Conservation (phyloP, 1,140 invertebrate genomes). For the Heliconius nattereri region DNA sequence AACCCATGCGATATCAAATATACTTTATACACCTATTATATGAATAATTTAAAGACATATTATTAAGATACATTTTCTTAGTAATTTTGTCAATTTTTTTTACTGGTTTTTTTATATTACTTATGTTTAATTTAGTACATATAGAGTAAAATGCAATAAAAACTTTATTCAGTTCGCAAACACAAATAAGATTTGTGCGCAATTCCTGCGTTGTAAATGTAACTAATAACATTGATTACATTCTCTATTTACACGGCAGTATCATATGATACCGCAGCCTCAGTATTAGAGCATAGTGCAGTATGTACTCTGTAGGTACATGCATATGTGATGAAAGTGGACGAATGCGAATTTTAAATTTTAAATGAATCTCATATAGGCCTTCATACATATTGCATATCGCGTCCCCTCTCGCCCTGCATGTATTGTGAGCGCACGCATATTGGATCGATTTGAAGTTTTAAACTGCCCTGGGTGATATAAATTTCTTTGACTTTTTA, state of each 20-base stretch:
- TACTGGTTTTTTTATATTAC: too few relatives aligned
- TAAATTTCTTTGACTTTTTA: neutral
- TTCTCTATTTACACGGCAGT: constrained; percentile 16
- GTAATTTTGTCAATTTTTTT: neutral
- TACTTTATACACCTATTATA: neutral
- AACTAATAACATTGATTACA: constrained; percentile 15
- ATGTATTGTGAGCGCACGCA: constrained; percentile 19
- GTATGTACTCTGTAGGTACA: too few relatives aligned
- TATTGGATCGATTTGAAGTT: constrained; percentile 29
- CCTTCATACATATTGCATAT: constrained; percentile 31
- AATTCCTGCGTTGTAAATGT: neutral
- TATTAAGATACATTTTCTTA: neutral
- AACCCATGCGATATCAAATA: neutral
- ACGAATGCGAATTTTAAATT: constrained; percentile 25
- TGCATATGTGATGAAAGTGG: constrained; percentile 18
- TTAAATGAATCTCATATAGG: constrained; percentile 26
- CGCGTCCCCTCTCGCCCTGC: constrained; percentile 21
- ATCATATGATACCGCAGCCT: constrained; percentile 15
- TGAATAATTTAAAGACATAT: neutral
- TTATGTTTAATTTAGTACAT: too few relatives aligned
- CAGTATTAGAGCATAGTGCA: neutral
- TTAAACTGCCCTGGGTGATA: constrained; percentile 17
- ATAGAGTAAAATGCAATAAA: too few relatives aligned
- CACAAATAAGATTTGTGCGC: neutral
- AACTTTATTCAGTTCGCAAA: neutral